A percentile compares a stretch with the other conserved stretches of the same genome.
Conservation (phyloP, 2,888 invertebrate species). For the Caenorhabditis japonica region DNA sequence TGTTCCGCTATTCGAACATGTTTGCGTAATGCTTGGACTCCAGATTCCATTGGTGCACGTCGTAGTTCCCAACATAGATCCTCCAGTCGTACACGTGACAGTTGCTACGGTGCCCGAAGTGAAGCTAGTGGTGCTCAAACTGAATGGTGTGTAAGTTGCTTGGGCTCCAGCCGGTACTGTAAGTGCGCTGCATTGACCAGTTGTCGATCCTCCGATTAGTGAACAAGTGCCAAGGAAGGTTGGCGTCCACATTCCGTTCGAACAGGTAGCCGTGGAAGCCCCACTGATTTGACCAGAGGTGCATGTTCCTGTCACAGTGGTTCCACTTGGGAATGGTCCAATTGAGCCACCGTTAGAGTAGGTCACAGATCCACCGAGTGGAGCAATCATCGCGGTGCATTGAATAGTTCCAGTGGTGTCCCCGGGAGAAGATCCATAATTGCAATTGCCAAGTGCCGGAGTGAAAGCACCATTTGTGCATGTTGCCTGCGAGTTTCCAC, state of each 20-base stretch:
- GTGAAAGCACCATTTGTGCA: conserved; percentile 2
- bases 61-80: conserved; percentile 34
- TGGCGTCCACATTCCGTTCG: conserved; percentile 57
- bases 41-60: conserved; percentile 60
- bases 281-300: conserved; percentile 53
- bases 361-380: conserved; percentile 38
- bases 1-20: conserved; percentile 7
- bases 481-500: conserved; percentile 4
- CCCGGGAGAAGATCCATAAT: not conserved
- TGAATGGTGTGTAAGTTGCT: conserved; percentile 41
- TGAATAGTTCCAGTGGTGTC: conserved; percentile 14
- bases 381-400: conserved; percentile 51
- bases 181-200: conserved; percentile 29
- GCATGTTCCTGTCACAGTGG: conserved; percentile 61
- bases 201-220: conserved; percentile 25
- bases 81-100: conserved; percentile 41
- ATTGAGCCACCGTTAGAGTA: conserved; percentile 47
- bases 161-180: conserved; percentile 42
- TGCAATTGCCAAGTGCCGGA: conserved; percentile 8
- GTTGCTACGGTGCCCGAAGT: conserved; percentile 54
- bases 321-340: conserved; percentile 61
- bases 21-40: conserved; percentile 47
- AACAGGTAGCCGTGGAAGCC: conserved; percentile 49
- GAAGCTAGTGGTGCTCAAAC: conserved; percentile 39
- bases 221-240: conserved; percentile 44